Evolutionary conservation across 2,113 vertebrate genomes (phyloP).

Genomic region (Perca fluviatilis): DNA sequence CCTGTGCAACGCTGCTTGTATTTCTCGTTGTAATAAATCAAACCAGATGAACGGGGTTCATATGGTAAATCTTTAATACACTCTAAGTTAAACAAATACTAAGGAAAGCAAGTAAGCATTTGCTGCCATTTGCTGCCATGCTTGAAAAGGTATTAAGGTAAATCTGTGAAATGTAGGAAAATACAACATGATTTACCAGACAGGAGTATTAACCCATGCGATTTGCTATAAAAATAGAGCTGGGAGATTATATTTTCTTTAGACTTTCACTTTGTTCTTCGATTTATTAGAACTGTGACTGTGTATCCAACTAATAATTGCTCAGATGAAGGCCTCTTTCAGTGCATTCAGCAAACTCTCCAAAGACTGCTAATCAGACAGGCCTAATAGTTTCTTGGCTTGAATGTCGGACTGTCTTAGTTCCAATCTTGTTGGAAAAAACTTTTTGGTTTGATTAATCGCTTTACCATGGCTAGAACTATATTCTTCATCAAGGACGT

Average conservation of each 20-base stretch:
- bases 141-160: constrained; percentile 48
- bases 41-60: constrained; percentile 63
- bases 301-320: constrained; percentile 65
- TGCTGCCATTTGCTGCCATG: constrained; percentile 24
- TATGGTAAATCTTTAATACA: constrained; percentile 63
- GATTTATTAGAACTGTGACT: constrained; percentile 62
- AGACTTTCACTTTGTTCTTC: constrained; percentile 48
- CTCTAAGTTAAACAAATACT: constrained; percentile 52
- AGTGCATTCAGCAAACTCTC: constrained; percentile 64
- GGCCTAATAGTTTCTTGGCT: constrained; percentile 71
- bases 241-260: constrained; percentile 61
- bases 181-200: constrained; percentile 46
- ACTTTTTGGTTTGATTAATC: constrained; percentile 64
- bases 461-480: constrained; percentile 51
- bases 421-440: constrained; percentile 62
- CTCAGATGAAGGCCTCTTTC: constrained; percentile 52
- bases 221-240: constrained; percentile 59
- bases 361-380: constrained; percentile 75
- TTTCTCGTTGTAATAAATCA: constrained; percentile 64
- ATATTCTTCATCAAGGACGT: constrained; percentile 56
- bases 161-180: constrained; percentile 61
- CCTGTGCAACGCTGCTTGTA: constrained; percentile 26
- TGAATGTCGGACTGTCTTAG: constrained; percentile 51
- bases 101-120: constrained; percentile 29
- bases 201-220: constrained; percentile 56